Conservation (phyloP, 2,113 vertebrate genomes). For the Nothoprocta perdicaria region DNA sequence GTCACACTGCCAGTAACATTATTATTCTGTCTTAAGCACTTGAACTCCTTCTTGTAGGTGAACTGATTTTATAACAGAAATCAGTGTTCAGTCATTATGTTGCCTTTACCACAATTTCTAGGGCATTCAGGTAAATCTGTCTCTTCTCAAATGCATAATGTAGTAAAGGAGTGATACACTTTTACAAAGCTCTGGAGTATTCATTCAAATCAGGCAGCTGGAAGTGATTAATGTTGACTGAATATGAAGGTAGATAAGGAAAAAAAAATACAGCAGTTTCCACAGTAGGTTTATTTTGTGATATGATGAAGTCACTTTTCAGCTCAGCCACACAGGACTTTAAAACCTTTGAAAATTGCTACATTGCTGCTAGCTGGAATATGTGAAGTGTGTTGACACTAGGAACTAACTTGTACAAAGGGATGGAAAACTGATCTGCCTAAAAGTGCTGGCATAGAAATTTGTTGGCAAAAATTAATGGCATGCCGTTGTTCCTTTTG, state of each 20-base stretch:
- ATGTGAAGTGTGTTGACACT: constrained; percentile 3
- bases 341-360: constrained; percentile 44
- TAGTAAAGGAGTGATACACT: background rate
- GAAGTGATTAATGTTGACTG: background rate
- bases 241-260: background rate
- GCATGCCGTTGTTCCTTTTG: constrained; percentile 9
- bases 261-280: background rate
- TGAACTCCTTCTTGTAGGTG: background rate
- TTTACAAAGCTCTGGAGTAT: background rate
- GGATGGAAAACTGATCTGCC: constrained; percentile 25
- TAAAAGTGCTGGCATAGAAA: constrained; percentile 17
- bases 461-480: constrained; percentile 8
- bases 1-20: background rate
- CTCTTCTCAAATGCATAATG: background rate
- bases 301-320: constrained; percentile 35
- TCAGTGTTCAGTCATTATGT: background rate
- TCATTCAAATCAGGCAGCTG: background rate
- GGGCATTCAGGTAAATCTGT: background rate
- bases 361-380: constrained; percentile 17
- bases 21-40: background rate
- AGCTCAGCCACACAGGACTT: constrained; percentile 20
- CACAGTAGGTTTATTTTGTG: constrained; percentile 26
- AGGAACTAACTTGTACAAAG: constrained; percentile 42
- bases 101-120: background rate
- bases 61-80: background rate